Conservation (phyloP, 2,888 invertebrate species). For the Zaprionus lineosus region DNA sequence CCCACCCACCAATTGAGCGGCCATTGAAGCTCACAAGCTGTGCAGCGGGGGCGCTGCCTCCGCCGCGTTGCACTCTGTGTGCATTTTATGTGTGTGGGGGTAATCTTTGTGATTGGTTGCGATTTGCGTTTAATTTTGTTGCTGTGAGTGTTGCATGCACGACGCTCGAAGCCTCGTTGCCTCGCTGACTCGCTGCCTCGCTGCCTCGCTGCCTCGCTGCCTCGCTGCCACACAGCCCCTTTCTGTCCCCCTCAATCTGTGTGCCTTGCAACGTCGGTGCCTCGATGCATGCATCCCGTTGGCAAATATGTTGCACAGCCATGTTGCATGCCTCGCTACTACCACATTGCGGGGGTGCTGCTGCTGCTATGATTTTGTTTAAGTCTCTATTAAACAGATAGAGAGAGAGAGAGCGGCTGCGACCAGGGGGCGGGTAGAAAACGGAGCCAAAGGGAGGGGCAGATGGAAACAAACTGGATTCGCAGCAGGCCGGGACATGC, state of each 20-base stretch:
- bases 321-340: constrained; percentile 48
- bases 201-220: too few species aligned
- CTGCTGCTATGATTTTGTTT: constrained; percentile 49
- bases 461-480: constrained; percentile 45
- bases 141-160: constrained; percentile 72
- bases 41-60: constrained; percentile 51
- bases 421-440: too few species aligned
- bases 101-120: constrained; percentile 77
- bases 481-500: constrained; percentile 39
- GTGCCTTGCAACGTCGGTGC: constrained; percentile 19
- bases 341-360: constrained; percentile 64
- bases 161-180: constrained; percentile 27
- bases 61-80: constrained; percentile 18
- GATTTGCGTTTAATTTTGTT: constrained; percentile 74
- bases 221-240: too few species aligned
- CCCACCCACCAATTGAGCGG: constrained; percentile 18
- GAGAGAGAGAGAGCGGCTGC: not conserved
- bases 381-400: constrained; percentile 65
- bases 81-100: constrained; percentile 40
- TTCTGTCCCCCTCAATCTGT: too few species aligned
- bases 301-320: constrained; percentile 57
- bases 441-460: not conserved
- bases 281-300: constrained; percentile 74
- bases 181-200: constrained; percentile 11
- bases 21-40: constrained; percentile 33